Evolutionary conservation across 2,113 vertebrate genomes (phyloP).

Genomic region (Nerophis ophidion): DNA sequence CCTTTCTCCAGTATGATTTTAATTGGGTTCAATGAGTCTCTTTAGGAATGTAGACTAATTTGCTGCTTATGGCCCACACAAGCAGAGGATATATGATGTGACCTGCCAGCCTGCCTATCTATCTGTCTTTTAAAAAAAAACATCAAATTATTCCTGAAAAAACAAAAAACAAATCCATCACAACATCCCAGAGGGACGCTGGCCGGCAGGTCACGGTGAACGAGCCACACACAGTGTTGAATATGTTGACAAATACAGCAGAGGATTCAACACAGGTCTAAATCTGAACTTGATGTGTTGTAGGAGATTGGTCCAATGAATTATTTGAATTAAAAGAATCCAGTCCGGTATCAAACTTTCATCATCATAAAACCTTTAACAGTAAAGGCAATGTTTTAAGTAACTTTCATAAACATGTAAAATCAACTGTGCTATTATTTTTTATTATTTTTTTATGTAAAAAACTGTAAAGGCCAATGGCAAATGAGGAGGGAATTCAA

Average conservation of each 20-base stretch:
- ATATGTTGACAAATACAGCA: constrained; percentile 4
- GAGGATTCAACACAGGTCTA: constrained; percentile 1
- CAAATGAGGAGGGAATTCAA: too few relatives aligned
- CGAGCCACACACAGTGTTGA: constrained; percentile 32
- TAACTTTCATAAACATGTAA: not conserved
- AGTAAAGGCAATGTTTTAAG: not conserved
- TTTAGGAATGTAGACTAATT: constrained; percentile 16
- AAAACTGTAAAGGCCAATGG: not conserved
- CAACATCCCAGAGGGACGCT: constrained; percentile 15
- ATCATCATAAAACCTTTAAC: too few relatives aligned
- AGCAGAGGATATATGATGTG: constrained; percentile 9
- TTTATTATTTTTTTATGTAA: not conserved
- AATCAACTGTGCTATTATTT: constrained; percentile 1
- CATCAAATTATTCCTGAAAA: constrained; percentile 4
- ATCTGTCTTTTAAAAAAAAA: constrained; percentile 35
- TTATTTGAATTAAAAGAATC: too few relatives aligned
- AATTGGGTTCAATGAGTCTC: constrained; percentile 33
- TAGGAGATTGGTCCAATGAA: too few relatives aligned
- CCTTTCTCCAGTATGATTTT: constrained; percentile 19
- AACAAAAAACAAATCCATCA: constrained; percentile 2
- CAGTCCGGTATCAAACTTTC: too few relatives aligned
- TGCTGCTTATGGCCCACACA: constrained; percentile 16
- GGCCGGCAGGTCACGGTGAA: constrained; percentile 10
- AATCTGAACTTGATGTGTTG: too few relatives aligned
- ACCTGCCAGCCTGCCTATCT: constrained; percentile 11